Evolutionary conservation across 2,888 invertebrate genomes (phyloP), one percentile per base, ranked within the genome.

Genomic region (Nebria salina): DNA sequence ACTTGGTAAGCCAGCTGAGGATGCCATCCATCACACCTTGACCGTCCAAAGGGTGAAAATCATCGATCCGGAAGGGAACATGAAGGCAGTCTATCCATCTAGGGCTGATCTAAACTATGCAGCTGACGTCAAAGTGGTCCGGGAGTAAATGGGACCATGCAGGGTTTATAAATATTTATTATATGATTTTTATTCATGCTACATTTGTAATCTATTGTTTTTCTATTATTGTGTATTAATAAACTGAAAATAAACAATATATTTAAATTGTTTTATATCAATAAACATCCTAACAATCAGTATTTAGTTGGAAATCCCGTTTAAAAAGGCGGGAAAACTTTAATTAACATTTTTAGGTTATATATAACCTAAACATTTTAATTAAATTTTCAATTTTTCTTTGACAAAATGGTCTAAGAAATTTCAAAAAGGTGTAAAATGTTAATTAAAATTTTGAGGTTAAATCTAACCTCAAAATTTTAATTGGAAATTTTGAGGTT

Each of bases 1-100:
- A 26, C 84, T 93, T 5, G 91, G 90, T 0, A 88, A 89, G 73
- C 85, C 86, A 1, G 84, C 86, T 0, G 86, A 86, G 26, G 83
- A 86, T 0, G 86, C 86, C 3, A 87, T 87, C 26, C 86, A 87
- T 20, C 85, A 86, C 20, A 84, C 87, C 75, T 85, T 92, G 77
- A 84, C 87, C 13, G 89, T 94, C 1, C 91, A 93, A 84, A 94
- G 96, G 91, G 93, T 96, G 0, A 93, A 93, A 88, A 90, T 94
- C 3, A 91, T 93, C 0, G 95, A 95, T 83, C 88, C 91, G 0
- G 92, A 92, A 84, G 87, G 94, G 8, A 92, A 92, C 83, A 88
- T 96, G 84, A 94, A 94, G 86, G 91, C 92, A n/a, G 92, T 96
- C 2, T 96, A 95, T 88, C 96, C 96, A 0, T 95, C 95, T 0